Evolutionary conservation across 2,113 vertebrate species (phyloP), one percentile per base, ranked within the genome.

Genomic region (Candoia aspera): DNA sequence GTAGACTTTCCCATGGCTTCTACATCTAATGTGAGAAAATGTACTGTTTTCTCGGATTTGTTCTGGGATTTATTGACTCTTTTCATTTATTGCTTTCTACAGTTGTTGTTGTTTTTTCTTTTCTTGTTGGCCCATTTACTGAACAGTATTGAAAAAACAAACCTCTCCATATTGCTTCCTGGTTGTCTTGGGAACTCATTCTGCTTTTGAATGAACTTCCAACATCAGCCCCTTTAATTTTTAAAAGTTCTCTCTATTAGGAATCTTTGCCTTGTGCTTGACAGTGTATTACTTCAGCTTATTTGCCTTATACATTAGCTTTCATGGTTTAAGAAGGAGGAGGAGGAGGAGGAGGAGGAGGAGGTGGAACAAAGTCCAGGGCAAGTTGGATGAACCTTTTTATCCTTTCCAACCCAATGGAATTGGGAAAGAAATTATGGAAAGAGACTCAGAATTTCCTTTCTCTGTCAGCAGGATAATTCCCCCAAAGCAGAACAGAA

Each of bases 11-110:
- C 12, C 11, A 62, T 17, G 23, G 23, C 42, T 46, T 64, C 42
- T 89, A 10, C 15, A 53, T 89, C 42, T 89, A 89, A 89, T 62
- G 21, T 60, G 42, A 88, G 58, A 49, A 88, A 62, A 88, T 42
- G 6, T 11, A 42, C 42, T 60, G 12, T 42, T 88, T 88, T 60
- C 21, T 60, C 10, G 23, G 33, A 24, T 87, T 11, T 42, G 58
- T n/a, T 59, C 9, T 58, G 23, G 8, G 37, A 46, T 85, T 26
- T 49, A 86, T 55, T 55, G 26, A 55, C 26, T 54, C 24, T 55
- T 86, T 86, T 54, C 23, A 55, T n/a, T 86, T 86, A 55, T 86
- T 55, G 53, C 53, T 86, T n/a, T 86, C 55, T 26, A 86, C 26
- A 19, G 53, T 8, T 24, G 23, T 42, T 0, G 26, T 23, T 49